A percentile compares a stretch with the other conserved stretches of the same genome.
These are phyloP conservation scores for Drosophila elegans DNA, from an alignment of 1,140 invertebrate genomes.

Conservation along the genomic window DNA sequence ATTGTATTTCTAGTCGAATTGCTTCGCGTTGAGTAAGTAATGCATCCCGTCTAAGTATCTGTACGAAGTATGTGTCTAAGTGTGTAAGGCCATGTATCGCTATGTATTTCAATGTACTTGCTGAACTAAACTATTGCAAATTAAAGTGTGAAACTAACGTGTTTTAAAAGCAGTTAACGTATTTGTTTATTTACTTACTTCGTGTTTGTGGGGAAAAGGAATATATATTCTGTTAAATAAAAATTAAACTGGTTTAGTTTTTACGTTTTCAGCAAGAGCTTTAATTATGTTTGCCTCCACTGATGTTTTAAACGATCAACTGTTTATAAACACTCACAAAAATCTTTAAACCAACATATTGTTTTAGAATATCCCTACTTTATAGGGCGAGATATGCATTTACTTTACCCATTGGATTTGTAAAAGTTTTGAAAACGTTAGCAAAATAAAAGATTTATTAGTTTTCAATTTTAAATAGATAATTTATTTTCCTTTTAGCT, in stretches of 20 bases:
- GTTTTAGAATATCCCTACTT: no score
- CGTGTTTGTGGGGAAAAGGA: no score
- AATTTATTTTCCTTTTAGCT: slow-evolving; percentile 1
- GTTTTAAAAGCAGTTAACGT: slow-evolving; percentile 35
- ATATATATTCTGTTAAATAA: no score
- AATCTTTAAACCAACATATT: no score
- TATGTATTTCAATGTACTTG: slow-evolving; percentile 72
- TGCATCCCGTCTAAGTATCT: slow-evolving; percentile 31
- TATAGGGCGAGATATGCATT: no score
- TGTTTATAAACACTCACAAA: no score
- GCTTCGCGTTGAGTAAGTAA: slow-evolving; percentile 48
- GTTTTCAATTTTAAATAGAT: neutral
- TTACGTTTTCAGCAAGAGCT: no score
- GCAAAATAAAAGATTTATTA: neutral
- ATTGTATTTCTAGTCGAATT: slow-evolving; percentile 67
- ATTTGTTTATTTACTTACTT: no score
- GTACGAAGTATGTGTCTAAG: slow-evolving; percentile 27
- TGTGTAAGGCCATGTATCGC: slow-evolving; percentile 54
- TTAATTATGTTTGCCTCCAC: no score
- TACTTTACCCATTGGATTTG: no score
- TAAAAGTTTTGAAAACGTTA: neutral
- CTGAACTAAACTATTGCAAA: slow-evolving; percentile 69
- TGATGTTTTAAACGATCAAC: no score
- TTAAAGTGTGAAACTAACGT: slow-evolving; percentile 62
- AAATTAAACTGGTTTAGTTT: no score